Conservation (phyloP, 2,888 invertebrate species). For the Scaptomyza polygonia region DNA sequence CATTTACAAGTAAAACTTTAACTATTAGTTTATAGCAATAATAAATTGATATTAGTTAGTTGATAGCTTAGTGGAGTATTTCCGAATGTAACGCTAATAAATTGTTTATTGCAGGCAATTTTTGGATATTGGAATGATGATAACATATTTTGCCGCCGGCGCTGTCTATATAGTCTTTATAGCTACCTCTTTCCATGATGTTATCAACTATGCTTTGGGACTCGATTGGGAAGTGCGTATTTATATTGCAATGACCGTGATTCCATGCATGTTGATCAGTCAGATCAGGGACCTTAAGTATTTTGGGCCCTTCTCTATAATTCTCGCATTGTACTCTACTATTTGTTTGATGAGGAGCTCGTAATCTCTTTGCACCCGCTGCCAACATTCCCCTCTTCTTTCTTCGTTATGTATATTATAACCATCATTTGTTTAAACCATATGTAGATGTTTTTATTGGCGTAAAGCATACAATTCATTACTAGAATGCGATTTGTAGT, state of each 20-base stretch:
- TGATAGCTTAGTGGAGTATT: too few relatives aligned
- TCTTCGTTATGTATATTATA: too few relatives aligned
- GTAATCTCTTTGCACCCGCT: constrained; percentile 86
- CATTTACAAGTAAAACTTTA: not conserved
- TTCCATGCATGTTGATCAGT: constrained; percentile 89
- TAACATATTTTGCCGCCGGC: constrained; percentile 89
- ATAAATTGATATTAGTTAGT: too few relatives aligned
- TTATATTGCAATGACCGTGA: constrained; percentile 88
- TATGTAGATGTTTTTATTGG: too few relatives aligned
- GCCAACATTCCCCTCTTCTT: constrained; percentile 92
- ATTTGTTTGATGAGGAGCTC: constrained; percentile 88
- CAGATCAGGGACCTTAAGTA: constrained; percentile 90
- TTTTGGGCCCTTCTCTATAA: constrained; percentile 94
- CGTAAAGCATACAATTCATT: too few relatives aligned
- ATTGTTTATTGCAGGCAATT: constrained; percentile 86
- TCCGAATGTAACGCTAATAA: constrained; percentile 1
- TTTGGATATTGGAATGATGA: constrained; percentile 88
- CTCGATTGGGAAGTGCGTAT: constrained; percentile 86
- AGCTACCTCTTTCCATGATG: constrained; percentile 85
- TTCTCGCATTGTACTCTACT: constrained; percentile 92
- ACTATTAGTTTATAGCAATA: not conserved
- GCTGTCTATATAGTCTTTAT: constrained; percentile 92
- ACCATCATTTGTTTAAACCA: too few relatives aligned
- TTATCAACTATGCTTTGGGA: constrained; percentile 83
- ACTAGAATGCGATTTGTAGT: too few relatives aligned